Evolutionary conservation across 2,797 vertebrate genomes (phyloP), one percentile per base, ranked within the genome.

Genomic region (Tapera naevia): DNA sequence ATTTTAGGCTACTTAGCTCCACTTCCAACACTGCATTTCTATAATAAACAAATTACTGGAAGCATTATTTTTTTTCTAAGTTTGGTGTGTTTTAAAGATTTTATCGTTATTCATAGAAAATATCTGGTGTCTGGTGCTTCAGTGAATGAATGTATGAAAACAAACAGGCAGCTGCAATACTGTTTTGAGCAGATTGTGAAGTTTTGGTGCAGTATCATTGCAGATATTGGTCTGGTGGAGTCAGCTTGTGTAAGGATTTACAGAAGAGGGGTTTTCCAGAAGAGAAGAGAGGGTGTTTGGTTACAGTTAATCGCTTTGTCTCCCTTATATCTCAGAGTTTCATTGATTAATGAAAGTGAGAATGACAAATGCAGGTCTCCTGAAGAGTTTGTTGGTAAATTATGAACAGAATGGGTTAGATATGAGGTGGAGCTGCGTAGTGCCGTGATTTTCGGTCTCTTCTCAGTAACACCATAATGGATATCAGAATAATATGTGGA

Each of bases 1-100:
- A 58, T 64, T 93, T 89, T 81, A 71, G 57, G 80, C 58, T 85
- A 30, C 43, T 91, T 82, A 89, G n/a, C 33, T 61, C 10, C 65
- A 25, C 17, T 90, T 88, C 11, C n/a, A 86, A 37, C 10, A 13
- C 30, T 67, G 5, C 3, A 7, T 67, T 54, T 57, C 48, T 72
- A 2, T 51, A 72, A 24, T 5, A 76, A 93, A 61, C 11, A 69
- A 57, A 16, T 1, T 25, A 45, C n/a, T 66, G 37, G 23, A 27
- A 65, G 64, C 43, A 17, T 1, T 8, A 17, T 22, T 5, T n/a
- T 41, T n/a, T 33, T 28, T 35, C 54, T 27, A 78, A 17, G 21
- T 81, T 81, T 53, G 10, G 10, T 60, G 60, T 61, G 37, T 83
- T 54, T 67, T 27, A 61, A 79, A 66, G 28, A 2, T 17, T 18